Conservation (phyloP, 2,888 invertebrate species). For the Abrostola tripartita region DNA sequence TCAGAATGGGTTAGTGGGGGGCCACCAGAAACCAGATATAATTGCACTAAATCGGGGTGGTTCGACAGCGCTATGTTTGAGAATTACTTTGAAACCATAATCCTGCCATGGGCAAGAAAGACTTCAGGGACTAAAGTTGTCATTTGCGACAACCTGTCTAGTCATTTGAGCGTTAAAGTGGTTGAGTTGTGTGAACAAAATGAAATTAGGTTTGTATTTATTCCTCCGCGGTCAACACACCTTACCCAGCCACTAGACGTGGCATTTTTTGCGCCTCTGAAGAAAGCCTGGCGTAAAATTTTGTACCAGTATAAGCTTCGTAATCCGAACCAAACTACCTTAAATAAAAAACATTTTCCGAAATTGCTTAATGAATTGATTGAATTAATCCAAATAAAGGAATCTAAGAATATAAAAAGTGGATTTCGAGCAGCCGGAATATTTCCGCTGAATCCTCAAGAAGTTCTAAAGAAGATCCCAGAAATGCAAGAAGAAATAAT, state of each 20-base stretch:
- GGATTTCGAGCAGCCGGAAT: constrained; percentile 46
- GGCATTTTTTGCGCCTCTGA: constrained; percentile 39
- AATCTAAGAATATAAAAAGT: constrained; percentile 35
- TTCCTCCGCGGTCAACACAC: constrained; percentile 43
- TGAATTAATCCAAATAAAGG: not conserved
- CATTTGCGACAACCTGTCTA: constrained; percentile 7
- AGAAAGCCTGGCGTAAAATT: constrained; percentile 33
- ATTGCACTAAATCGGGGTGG: constrained; percentile 23
- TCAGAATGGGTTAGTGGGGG: constrained; percentile 22
- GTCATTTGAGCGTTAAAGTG: not conserved
- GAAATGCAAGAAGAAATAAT: constrained; percentile 14
- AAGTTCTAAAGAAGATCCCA: constrained; percentile 44
- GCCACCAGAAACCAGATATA: constrained; percentile 16
- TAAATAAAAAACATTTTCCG: constrained; percentile 18
- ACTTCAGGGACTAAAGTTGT: constrained; percentile 30
- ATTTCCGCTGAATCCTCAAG: constrained; percentile 39
- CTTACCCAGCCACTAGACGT: constrained; percentile 42
- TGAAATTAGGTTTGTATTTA: constrained; percentile 39
- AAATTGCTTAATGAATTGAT: constrained; percentile 4
- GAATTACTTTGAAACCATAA: constrained; percentile 19
- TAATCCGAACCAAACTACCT: constrained; percentile 4
- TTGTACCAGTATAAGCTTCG: constrained; percentile 2
- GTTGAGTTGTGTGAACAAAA: constrained; percentile 1
- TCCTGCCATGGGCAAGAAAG: constrained; percentile 12
- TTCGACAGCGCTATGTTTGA: constrained; percentile 23